Base-by-base conservation (phyloP, 1,140 invertebrate species). In the Watersipora subatra region DNA sequence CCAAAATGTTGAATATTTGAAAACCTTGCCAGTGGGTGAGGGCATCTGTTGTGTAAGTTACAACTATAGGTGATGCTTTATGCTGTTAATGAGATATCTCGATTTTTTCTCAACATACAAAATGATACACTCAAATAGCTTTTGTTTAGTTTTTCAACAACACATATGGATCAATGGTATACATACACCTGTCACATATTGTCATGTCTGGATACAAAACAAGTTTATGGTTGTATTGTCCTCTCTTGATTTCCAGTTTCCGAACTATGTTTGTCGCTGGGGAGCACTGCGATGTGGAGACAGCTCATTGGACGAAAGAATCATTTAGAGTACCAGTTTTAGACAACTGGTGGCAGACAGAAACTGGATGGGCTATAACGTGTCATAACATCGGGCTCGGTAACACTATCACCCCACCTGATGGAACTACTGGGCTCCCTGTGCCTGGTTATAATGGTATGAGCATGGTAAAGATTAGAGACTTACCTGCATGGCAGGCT, bases 301-400 rank as follows among this genome's bases (percentile, higher is more conserved):
- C 92, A 0, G 88, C 92, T 83, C 70, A 80, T 2, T 97, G 92
- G 92, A 87, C 89, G 0, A 86, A 89, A 76, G 85, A 85, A 63
- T n/a, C 72, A 12, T 90, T 95, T 71, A 84, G 87, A 58, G 89
- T 90, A 1, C 91, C 92, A 0, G 85, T 93, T 7, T 73, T 94
- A 22, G 94, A 97, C 77, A 88, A 96, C 75, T 97, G 92, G 92
- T 97, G 93, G 92, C 93, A 96, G 80, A 93, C 91, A 79, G 92
- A 96, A 81, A 91, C 90, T 0, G 92, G 92, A 0, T 91, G 91
- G 67, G 85, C 91, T 0, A 89, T 95, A 17, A 92, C 91, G 0
- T 87, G 89, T 0, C 86, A 87, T 0, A 92, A 89, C 77, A 71
- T 90, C 15, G 91, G 91, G 1, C 84, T 91, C 7, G 86, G 85